Evolutionary conservation across 1,140 invertebrate species (phyloP), one percentile per base, ranked within the genome.

Genomic region (Plodia interpunctella): DNA sequence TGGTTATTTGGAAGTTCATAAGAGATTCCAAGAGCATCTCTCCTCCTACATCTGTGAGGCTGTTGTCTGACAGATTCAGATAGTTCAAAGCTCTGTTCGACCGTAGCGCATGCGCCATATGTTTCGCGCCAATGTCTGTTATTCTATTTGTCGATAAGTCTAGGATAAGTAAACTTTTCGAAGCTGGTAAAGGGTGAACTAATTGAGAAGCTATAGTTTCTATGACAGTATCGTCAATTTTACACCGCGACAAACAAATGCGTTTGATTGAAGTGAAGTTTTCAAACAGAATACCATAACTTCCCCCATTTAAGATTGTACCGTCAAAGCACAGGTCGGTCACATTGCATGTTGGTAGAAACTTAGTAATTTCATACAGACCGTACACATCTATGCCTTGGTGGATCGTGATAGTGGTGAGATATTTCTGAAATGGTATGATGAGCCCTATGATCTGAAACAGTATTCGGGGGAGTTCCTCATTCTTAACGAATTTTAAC

Each of bases 121-220:
- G 60, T 44, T 60, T 70, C 0, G 65, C 74, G 10, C 84, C 84
- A 17, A 52, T 11, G 66, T 87, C 76, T 5, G 80, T 78, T 15
- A 87, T 80, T 60, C 57, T 71, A 54, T 87, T 87, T 0, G 72
- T 72, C 11, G 80, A 72, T 20, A 87, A 62, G 67, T 83, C 81
- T 0, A 87, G 63, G 13, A 73, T 55, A 10, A 49, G 49, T 25
- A 87, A 55, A 17, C 65, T 66, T 64, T 72, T 76, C 0, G 82
- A 82, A n/a, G 75, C 75, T 1, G 72, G 70, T 17, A 59, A 51
- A 10, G 79, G 80, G 55, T 73, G 65, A 1, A 38, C 21, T 4
- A 87, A 49, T 38, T 63, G 70, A 1, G 57, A 50, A 5, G 65
- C 58, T 3, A 87, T 76, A 0, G 59, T 73, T 52, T 75, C 56